A percentile compares a stretch with the other conserved stretches of the same genome.
Conservation (phyloP, 2,797 vertebrate species). For the Tachyglossus aculeatus region DNA sequence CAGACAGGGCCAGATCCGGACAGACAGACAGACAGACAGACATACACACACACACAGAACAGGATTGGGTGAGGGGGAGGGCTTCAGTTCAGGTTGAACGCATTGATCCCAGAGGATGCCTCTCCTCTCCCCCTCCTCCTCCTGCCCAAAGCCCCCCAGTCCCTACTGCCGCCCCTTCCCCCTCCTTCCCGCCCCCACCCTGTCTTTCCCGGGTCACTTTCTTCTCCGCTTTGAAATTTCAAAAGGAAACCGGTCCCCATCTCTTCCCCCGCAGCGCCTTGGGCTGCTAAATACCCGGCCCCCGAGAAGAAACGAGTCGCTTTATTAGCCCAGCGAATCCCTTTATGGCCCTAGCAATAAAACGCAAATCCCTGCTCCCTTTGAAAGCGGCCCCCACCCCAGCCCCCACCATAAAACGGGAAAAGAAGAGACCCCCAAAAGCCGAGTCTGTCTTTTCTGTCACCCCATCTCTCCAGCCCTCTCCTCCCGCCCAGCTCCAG, state of each 20-base stretch:
- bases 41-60: no score
- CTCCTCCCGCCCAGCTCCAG: no score
- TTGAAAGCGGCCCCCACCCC: slow-evolving; percentile 38
- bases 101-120: no score
- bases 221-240: slow-evolving; percentile 50
- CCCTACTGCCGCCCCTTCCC: background rate
- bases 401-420: background rate
- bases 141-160: no score
- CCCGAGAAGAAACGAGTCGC: slow-evolving; percentile 1
- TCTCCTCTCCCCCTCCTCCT: no score
- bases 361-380: slow-evolving; percentile 41
- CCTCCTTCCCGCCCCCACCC: background rate
- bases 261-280: background rate
- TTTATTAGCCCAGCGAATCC: slow-evolving; percentile 35
- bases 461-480: no score
- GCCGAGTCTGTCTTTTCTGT: no score
- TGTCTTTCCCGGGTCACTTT: background rate
- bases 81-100: no score
- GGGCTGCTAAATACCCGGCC: background rate
- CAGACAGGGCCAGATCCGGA: no score
- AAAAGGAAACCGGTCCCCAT: slow-evolving; percentile 27
- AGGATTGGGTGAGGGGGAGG: no score
- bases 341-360: slow-evolving; percentile 50
- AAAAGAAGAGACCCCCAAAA: slow-evolving; percentile 19
- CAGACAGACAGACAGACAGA: no score